Base-by-base conservation (phyloP, 2,113 vertebrate genomes). In the Hassar affinis region DNA sequence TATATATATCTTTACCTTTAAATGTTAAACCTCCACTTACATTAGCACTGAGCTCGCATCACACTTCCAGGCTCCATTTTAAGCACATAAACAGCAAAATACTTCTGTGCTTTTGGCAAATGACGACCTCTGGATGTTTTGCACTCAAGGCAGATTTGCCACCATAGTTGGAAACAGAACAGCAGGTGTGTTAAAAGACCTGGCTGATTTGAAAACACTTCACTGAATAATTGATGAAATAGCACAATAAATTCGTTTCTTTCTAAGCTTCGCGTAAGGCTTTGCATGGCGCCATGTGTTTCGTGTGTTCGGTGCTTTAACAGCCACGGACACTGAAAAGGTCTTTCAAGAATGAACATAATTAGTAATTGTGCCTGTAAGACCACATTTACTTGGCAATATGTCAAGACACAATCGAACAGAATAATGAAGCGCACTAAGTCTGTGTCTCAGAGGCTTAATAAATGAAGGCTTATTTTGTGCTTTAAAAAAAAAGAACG, bases 21-120 rank as follows among this genome's bases (percentile, higher is more conserved):
- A 88, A 90, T 90, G 88, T 88, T 86, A 90, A 80, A 84, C 81
- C 86, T 82, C 6, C 49, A 88, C 85, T 91, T 91, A 84, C 87
- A 89, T 91, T 90, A 88, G 89, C 82, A 90, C 87, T 72, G 77
- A 85, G 90, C 77, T 87, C 85, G 71, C 61, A 42, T 62, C 82
- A 80, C 51, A 35, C 79, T 76, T 45, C 42, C 4, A n/a, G 45
- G 49, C 38, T 61, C 47, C 27, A 15, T 27, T 68, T 78, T 72
- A n/a, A 51, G n/a, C 17, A 2, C n/a, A 27, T 74, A 74, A 74
- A 51, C 54, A 49, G 17, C 68, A 30, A 68, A 11, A 0, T 42
- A 54, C 33, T 27, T 8, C 3, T 2, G 12, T 18, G 14, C 30
- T 68, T 81, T 81, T 71, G 30, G 49, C 20, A 52, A 17, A 38